Evolutionary conservation across 2,888 invertebrate species (phyloP), one percentile per base, ranked within the genome.

Genomic region (Amphipoea oculea): DNA sequence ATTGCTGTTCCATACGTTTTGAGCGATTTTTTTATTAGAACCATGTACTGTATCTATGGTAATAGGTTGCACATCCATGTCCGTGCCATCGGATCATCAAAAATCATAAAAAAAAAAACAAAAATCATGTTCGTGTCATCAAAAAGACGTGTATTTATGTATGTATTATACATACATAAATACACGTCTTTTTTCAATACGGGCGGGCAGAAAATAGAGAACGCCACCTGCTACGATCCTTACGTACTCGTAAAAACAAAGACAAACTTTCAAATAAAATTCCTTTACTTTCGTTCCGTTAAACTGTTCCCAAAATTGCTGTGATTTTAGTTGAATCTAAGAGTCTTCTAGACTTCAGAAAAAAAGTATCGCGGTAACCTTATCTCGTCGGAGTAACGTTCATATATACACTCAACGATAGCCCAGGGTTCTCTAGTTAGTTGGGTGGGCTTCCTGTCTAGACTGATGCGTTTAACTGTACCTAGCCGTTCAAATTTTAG

Each of bases 401-500:
- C 20, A 68, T 6, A 36, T 76, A 48, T 23, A 68, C 48, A 57
- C 42, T 54, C 51, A 57, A 14, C 40, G 23, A 63, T n/a, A 82
- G 60, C 69, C n/a, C 23, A 65, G 71, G 60, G 62, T 57, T 65
- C 60, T 62, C 4, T 29, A 36, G 23, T 40, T 20, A 29, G 69
- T n/a, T 29, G 23, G 29, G 29, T 14, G 65, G 9, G 60, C 29
- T 83, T 83, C 80, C 80, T 84, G 83, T 83, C 85, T 83, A 84
- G 83, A 83, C 85, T 48, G 72, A 40, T 62, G 36, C 48, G 17
- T 51, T 63, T 65, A 54, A 73, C 57, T 62, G 14, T 42, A 76
- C 62, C 45, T 69, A 60, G 17, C 20, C 7, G 0, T 36, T 36
- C 4, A 17, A 12, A 36, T 62, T 42, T 60, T 36, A n/a, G 29